Evolutionary conservation across 1,140 invertebrate species (phyloP).

Genomic region (Drosophila ironensis): DNA sequence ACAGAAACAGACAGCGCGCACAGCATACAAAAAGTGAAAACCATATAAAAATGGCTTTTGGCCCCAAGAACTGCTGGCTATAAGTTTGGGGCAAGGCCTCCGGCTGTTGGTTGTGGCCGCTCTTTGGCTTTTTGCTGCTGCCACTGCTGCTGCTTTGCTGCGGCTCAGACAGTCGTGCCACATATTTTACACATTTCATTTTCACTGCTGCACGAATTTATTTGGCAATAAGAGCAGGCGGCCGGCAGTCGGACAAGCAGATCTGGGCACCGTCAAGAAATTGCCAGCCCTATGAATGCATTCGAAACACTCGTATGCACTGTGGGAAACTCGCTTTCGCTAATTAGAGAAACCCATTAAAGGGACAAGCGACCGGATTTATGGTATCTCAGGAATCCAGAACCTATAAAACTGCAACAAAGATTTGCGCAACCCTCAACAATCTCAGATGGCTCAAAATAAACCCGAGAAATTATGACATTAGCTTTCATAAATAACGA

Average conservation of each 20-base stretch:
- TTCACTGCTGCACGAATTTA: conserved; percentile 76
- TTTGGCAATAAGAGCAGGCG: conserved; percentile 73
- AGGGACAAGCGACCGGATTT: neutral
- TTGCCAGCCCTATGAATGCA: conserved; percentile 63
- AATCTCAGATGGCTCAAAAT: too few species aligned
- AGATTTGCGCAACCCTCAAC: too few species aligned
- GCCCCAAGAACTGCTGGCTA: conserved; percentile 18
- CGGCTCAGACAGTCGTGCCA: conserved; percentile 51
- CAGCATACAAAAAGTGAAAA: conserved; percentile 57
- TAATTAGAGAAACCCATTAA: neutral
- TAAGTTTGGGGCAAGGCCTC: conserved; percentile 50
- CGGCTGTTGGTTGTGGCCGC: conserved; percentile 25
- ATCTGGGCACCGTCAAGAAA: conserved; percentile 56
- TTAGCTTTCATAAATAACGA: too few species aligned
- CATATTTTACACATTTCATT: conserved; percentile 79
- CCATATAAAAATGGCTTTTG: conserved; percentile 59
- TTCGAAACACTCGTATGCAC: conserved; percentile 15
- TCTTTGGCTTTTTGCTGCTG: neutral
- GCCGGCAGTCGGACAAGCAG: conserved; percentile 38
- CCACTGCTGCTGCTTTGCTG: conserved; percentile 8
- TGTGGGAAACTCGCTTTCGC: conserved; percentile 1
- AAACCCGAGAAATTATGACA: too few species aligned
- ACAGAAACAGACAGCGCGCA: conserved; percentile 1
- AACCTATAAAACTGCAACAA: too few species aligned
- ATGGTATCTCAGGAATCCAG: neutral